Conservation (phyloP, 2,797 vertebrate genomes). For the Helarctos malayanus region DNA sequence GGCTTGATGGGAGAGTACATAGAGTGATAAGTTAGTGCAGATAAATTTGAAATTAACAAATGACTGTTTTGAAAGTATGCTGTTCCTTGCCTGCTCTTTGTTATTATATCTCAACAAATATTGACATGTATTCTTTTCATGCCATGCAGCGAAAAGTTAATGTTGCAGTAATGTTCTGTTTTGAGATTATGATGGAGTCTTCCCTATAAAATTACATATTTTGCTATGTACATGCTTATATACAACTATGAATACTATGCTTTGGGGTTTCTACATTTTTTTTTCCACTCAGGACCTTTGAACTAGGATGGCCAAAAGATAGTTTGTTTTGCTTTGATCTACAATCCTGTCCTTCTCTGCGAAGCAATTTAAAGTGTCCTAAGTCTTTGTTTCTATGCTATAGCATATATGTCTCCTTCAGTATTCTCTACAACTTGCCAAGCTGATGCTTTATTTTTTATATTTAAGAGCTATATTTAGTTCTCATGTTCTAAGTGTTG, state of each 20-base stretch:
- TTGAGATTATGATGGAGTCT: not conserved
- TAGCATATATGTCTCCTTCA: not conserved
- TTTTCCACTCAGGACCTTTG: not conserved
- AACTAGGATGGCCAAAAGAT: slow-evolving; percentile 2
- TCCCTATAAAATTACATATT: not conserved
- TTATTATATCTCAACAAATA: not conserved
- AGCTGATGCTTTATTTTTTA: not conserved
- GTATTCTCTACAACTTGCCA: not conserved
- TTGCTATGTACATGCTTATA: not conserved
- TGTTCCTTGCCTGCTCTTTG: not conserved
- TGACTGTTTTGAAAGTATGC: not conserved
- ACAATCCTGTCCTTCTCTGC: not conserved
- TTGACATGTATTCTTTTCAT: not conserved
- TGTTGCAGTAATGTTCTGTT: not conserved
- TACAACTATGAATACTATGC: not conserved
- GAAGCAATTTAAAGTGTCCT: not conserved
- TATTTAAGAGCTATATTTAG: not conserved
- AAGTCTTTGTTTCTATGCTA: not conserved
- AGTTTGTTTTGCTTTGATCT: slow-evolving; percentile 20
- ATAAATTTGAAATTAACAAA: not conserved
- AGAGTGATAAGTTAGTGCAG: not conserved
- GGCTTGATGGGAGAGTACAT: not conserved
- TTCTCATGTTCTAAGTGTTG: not conserved
- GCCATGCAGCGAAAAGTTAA: not conserved
- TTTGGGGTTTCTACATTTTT: not conserved